Evolutionary conservation across 2,797 vertebrate species (phyloP), one percentile per base, ranked within the genome.

Genomic region (Heterohyrax brucei): DNA sequence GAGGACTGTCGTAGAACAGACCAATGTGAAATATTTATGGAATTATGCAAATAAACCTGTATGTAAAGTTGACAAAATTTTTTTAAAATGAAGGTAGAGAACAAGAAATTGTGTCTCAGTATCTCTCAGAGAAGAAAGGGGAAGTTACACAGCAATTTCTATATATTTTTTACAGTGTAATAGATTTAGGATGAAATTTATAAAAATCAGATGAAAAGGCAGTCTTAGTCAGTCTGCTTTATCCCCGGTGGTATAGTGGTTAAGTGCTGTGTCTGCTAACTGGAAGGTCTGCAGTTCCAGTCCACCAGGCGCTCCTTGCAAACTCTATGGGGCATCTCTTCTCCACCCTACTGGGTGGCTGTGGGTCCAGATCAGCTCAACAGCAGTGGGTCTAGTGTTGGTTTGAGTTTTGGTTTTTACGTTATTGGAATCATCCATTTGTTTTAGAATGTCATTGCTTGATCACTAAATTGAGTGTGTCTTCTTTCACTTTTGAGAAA

Each of bases 391-490:
- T 39, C 39, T 39, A 39, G 39, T 39, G 39, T 39, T 39, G 39
- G 39, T 39, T 39, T 39, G 39, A 39, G 39, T 39, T 39, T 39
- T 39, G 39, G 39, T 39, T 39, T 39, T 39, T 56, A 56, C 53
- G 18, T 14, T n/a, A 68, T 68, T 68, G 30, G 22, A 68, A 16
- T 30, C 14, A n/a, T n/a, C 5, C 12, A 28, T 96, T 81, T 93
- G n/a, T 68, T 92, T 82, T 79, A 70, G 56, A 87, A 56, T 92
- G 85, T 76, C 14, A 90, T 81, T 87, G 93, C 79, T 87, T 66
- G 44, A 68, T 48, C 73, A 84, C 7, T 46, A 87, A 78, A 39
- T 79, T 80, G 56, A 93, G 12, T 87, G 13, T 62, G 3, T 26
- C 18, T n/a, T 59, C 33, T 44, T 80, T 62, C 6, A 64, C n/a